Percentiles rank a stretch among this genome's conserved stretches.
Evolutionary conservation across 2,888 invertebrate species (phyloP).

Genomic region (Drosophila nr. perissopoda): DNA sequence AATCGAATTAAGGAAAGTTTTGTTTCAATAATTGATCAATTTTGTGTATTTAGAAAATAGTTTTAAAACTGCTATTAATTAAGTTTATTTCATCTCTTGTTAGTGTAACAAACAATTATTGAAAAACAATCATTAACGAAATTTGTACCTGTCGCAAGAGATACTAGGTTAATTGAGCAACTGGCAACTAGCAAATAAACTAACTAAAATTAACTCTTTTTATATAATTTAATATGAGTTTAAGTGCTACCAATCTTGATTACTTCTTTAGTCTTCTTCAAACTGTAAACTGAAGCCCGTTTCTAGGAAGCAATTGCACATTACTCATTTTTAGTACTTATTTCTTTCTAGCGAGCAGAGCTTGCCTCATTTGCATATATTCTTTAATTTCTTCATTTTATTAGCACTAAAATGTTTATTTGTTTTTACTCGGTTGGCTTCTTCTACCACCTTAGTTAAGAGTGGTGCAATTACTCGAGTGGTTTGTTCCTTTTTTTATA

Average conservation of each 20-base stretch:
- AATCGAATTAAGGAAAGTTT: conserved; percentile 15
- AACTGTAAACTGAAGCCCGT: conserved; percentile 5
- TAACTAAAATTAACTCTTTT: conserved; percentile 10
- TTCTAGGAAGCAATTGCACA: conserved; percentile 22
- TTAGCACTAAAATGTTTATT: conserved; percentile 62
- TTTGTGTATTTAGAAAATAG: not conserved
- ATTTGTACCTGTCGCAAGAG: too few species aligned
- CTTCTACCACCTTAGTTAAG: conserved; percentile 8
- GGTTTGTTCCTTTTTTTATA: conserved; percentile 43
- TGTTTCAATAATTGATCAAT: not conserved
- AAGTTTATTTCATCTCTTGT: not conserved
- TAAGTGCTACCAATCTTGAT: conserved; percentile 25
- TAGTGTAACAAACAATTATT: not conserved
- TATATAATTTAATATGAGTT: conserved; percentile 10
- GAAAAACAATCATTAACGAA: not conserved
- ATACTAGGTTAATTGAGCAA: not conserved
- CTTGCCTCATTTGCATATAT: conserved; percentile 54
- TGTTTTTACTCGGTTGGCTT: conserved; percentile 38
- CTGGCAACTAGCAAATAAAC: not conserved
- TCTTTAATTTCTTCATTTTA: conserved; percentile 52
- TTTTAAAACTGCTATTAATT: not conserved
- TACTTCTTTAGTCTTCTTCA: not conserved
- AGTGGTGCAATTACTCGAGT: conserved; percentile 66
- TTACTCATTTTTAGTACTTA: conserved; percentile 22
- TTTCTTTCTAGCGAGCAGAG: not conserved